A percentile compares a stretch with the other conserved stretches of the same genome.
Conservation (phyloP, 92 coral and sea anemone species). For the Ricordea florida region DNA sequence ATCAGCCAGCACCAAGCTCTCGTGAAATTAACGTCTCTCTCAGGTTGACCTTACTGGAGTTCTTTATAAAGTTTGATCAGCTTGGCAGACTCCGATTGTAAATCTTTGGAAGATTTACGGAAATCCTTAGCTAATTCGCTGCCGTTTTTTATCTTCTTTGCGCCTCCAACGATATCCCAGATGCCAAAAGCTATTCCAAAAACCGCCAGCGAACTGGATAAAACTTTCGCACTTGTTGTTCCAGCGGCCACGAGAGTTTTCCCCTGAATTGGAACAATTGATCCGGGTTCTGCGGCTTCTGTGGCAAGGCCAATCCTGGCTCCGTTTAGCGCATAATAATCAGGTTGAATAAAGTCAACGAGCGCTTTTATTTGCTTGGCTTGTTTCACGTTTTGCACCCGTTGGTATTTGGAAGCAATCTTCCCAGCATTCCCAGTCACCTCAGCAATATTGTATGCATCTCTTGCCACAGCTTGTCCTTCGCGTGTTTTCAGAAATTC, state of each 20-base stretch:
- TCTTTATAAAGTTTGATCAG: slow-evolving; percentile 10
- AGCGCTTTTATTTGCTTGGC: neutral
- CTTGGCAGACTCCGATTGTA: slow-evolving; percentile 1
- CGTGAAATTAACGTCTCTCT: too few species aligned
- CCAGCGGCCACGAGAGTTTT: slow-evolving; percentile 17
- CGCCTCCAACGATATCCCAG: slow-evolving; percentile 7
- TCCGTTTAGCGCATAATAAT: slow-evolving; percentile 1
- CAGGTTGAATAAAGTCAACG: slow-evolving; percentile 7
- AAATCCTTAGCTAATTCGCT: slow-evolving; percentile 17
- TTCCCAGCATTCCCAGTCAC: neutral
- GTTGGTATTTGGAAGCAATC: too few species aligned
- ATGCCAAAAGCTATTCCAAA: neutral
- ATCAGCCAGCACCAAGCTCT: too few species aligned
- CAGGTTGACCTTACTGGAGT: neutral
- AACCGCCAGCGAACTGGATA: neutral
- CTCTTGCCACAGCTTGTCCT: neutral
- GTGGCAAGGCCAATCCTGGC: slow-evolving; percentile 1
- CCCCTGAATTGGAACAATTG: neutral
- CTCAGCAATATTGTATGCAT: neutral
- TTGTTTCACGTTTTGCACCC: neutral
- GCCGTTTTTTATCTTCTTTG: slow-evolving; percentile 7
- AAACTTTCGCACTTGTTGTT: slow-evolving; percentile 13
- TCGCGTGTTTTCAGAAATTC: neutral
- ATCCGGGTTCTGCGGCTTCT: neutral
- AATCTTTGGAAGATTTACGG: slow-evolving; percentile 2